Conservation (phyloP, 2,797 vertebrate genomes). For the Mionectes olivaceus region DNA sequence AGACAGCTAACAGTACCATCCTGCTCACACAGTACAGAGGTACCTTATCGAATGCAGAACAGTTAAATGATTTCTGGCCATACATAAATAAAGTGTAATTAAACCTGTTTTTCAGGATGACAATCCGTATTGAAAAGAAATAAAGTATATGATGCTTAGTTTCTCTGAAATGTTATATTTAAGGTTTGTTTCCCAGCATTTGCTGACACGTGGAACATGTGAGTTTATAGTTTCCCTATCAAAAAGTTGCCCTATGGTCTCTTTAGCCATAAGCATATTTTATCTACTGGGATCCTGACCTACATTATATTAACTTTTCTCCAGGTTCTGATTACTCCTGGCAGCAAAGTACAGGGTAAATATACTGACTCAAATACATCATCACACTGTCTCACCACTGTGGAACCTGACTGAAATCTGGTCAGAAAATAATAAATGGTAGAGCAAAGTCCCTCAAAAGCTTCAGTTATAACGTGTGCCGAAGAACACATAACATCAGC, state of each 20-base stretch:
- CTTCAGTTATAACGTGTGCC: neutral
- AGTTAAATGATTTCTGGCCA: neutral
- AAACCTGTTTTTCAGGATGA: neutral
- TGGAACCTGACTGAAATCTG: neutral
- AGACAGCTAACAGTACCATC: constrained; percentile 25
- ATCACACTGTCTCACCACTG: neutral
- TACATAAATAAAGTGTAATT: neutral
- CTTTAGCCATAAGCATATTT: neutral
- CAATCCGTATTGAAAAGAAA: neutral
- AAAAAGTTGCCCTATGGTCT: neutral
- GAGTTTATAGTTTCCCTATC: neutral
- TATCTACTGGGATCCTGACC: neutral
- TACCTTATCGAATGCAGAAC: constrained; percentile 36
- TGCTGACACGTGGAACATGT: neutral
- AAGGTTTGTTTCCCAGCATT: neutral
- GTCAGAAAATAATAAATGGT: constrained; percentile 6
- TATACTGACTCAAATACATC: neutral
- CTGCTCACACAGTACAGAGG: neutral
- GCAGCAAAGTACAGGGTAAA: neutral
- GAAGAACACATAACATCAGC: neutral
- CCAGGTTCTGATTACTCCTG: neutral
- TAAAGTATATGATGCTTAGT: neutral
- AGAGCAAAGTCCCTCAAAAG: neutral
- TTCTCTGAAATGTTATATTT: neutral
- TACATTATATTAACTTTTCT: neutral